These are phyloP conservation scores for Chloropsis cyanopogon DNA, from an alignment of 2,113 vertebrate genomes.

Conservation along the genomic window DNA sequence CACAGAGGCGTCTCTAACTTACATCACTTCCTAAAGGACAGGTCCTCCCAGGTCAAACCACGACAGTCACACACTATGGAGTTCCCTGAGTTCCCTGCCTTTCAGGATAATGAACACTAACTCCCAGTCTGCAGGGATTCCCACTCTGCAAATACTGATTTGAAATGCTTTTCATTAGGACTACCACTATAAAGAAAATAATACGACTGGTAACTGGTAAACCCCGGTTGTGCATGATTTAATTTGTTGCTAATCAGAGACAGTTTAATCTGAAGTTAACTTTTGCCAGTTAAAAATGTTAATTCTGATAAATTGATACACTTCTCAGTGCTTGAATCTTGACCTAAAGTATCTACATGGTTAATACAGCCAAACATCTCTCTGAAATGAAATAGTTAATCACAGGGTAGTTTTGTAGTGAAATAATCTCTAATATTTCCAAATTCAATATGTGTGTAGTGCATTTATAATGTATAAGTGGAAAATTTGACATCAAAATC, in stretches of 20 bases:
- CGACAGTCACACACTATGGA: no score
- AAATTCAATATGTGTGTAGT: background rate
- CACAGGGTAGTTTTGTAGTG: background rate
- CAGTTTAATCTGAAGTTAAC: conserved; percentile 7
- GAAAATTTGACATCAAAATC: background rate
- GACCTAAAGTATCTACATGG: conserved; percentile 15
- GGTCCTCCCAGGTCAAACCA: no score
- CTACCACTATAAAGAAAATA: background rate
- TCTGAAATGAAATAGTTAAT: conserved; percentile 53
- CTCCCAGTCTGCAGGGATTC: background rate
- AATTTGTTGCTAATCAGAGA: conserved; percentile 32
- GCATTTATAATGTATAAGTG: background rate
- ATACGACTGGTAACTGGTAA: background rate
- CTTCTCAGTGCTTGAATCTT: conserved; percentile 21
- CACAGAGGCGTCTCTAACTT: no score
- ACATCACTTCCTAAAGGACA: no score
- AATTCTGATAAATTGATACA: conserved; percentile 46
- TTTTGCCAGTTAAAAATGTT: conserved; percentile 29
- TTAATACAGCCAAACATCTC: background rate
- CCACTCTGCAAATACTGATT: background rate
- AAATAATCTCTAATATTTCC: conserved; percentile 61
- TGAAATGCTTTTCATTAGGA: background rate
- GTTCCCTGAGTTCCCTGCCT: background rate
- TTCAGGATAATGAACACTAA: background rate
- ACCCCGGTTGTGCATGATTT: background rate